Evolutionary conservation across 2,113 vertebrate species (phyloP).

Genomic region (Arizona elegans): DNA sequence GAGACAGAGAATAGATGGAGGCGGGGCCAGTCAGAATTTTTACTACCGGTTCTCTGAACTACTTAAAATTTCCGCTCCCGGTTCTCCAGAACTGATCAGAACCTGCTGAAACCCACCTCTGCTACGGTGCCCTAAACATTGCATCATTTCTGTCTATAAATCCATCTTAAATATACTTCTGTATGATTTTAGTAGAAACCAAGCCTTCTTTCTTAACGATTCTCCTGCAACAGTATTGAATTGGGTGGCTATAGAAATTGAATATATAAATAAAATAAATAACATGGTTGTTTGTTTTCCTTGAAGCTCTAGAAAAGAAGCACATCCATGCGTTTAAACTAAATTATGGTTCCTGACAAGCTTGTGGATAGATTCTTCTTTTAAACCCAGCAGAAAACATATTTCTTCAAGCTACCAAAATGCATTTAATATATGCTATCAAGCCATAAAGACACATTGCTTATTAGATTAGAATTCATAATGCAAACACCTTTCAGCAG

Average conservation of each 20-base stretch:
- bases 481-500: constrained; percentile 28
- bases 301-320: constrained; percentile 12
- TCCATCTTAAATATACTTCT: constrained; percentile 7
- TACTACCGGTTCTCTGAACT: too few relatives aligned
- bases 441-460: background rate
- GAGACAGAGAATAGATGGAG: too few relatives aligned
- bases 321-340: background rate
- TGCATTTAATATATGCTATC: constrained; percentile 8
- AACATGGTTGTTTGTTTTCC: background rate
- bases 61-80: too few relatives aligned
- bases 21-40: too few relatives aligned
- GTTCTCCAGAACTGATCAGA: too few relatives aligned
- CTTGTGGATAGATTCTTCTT: background rate
- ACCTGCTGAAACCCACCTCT: too few relatives aligned
- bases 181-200: background rate
- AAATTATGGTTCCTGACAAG: background rate
- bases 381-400: constrained; percentile 2
- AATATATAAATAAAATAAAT: background rate
- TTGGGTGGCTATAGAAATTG: background rate
- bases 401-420: constrained; percentile 10
- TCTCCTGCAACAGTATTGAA: background rate
- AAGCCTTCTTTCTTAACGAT: background rate
- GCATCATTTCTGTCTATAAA: background rate
- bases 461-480: constrained; percentile 26
- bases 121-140: background rate